Conservation (phyloP, 30 jellyfish, hydroid and myxozoan species). For the Catostylus mosaicus region DNA sequence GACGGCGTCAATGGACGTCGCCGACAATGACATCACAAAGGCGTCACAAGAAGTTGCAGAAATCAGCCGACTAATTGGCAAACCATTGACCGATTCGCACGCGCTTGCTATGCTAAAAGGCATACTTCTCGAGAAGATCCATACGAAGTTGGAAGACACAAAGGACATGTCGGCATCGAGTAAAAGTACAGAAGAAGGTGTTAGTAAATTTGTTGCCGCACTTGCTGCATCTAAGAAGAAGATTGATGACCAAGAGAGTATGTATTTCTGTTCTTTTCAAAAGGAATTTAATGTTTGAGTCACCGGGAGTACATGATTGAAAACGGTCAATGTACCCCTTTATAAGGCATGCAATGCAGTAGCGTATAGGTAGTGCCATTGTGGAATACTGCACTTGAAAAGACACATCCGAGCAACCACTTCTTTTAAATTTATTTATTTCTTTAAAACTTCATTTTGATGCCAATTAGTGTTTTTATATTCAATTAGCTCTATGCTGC, state of each 20-base stretch:
- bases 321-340: no score
- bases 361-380: no score
- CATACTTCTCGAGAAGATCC: constrained; percentile 78
- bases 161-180: constrained; percentile 54
- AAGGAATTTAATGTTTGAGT: no score
- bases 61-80: constrained; percentile 77
- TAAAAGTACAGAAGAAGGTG: constrained; percentile 61
- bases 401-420: no score
- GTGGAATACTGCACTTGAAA: no score
- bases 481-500: no score
- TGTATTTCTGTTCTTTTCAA: no score
- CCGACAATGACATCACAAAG: constrained; percentile 50
- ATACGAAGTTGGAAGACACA: constrained; percentile 52
- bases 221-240: constrained; percentile 56
- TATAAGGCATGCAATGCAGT: no score
- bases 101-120: constrained; percentile 85
- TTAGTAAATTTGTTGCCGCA: constrained; percentile 56
- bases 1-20: neutral
- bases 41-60: constrained; percentile 78
- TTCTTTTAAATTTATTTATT: no score
- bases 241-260: constrained; percentile 17
- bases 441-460: no score
- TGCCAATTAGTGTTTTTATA: no score
- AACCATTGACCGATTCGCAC: constrained; percentile 87
- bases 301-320: no score